Conservation (phyloP, 2,888 invertebrate genomes). For the Petrolisthes manimaculis region DNA sequence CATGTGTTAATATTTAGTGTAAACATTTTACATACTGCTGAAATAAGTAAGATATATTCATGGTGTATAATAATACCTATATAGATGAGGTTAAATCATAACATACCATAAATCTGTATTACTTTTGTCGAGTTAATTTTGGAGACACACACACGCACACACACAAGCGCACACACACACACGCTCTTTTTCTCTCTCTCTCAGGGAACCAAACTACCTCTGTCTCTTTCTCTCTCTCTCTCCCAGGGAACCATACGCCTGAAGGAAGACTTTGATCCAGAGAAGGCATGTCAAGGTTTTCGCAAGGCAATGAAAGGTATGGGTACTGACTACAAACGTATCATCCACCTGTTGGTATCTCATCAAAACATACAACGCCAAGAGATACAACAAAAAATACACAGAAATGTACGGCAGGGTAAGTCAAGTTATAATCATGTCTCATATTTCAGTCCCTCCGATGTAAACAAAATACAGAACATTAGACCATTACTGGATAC, state of each 20-base stretch:
- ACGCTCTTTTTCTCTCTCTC: not conserved
- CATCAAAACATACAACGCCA: constrained; percentile 60
- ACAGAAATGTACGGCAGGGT: constrained; percentile 73
- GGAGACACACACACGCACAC: not conserved
- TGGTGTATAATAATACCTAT: too few species aligned
- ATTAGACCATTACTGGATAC: too few species aligned
- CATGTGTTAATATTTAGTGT: too few species aligned
- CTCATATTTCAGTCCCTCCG: not conserved
- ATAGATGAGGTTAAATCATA: too few species aligned
- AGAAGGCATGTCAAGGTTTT: constrained; percentile 39
- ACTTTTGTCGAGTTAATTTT: too few species aligned
- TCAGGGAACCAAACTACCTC: not conserved
- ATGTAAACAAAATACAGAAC: not conserved
- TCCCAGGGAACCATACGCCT: constrained; percentile 54
- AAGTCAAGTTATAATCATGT: constrained; percentile 49
- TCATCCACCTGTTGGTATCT: constrained; percentile 40
- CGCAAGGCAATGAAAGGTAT: constrained; percentile 63
- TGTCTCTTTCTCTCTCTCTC: not conserved
- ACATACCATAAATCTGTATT: too few species aligned
- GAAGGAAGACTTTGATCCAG: constrained; percentile 48
- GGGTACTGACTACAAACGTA: constrained; percentile 42
- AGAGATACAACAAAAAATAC: constrained; percentile 70
- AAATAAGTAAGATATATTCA: too few species aligned
- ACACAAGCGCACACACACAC: not conserved
- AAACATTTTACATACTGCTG: too few species aligned